Conservation (phyloP, 2,113 vertebrate genomes). For the Nycticorax nycticorax region DNA sequence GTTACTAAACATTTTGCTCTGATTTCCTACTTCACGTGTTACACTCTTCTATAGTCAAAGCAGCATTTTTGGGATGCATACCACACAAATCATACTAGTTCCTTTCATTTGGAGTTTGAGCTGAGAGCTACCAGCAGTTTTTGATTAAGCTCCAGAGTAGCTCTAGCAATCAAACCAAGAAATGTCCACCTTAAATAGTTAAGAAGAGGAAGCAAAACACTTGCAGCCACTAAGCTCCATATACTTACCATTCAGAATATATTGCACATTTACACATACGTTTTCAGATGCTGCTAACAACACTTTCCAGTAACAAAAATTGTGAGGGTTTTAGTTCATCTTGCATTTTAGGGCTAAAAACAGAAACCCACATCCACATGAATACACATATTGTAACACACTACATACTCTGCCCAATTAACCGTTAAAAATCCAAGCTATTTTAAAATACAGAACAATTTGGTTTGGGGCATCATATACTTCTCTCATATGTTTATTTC, state of each 20-base stretch:
- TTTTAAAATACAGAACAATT: background rate
- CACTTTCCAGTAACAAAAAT: background rate
- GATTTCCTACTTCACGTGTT: background rate
- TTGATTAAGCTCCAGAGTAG: background rate
- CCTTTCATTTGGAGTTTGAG: background rate
- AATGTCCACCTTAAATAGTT: background rate
- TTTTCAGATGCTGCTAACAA: background rate
- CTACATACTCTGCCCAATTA: background rate
- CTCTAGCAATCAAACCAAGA: background rate
- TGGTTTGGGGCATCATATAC: background rate
- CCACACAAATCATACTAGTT: accelerated
- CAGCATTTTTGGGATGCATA: background rate
- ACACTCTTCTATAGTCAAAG: background rate
- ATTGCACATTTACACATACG: background rate
- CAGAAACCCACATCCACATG: background rate
- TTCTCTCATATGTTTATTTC: background rate
- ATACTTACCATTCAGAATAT: no score
- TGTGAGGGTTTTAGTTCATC: background rate
- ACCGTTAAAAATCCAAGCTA: background rate
- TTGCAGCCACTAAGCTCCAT: background rate
- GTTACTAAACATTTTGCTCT: background rate
- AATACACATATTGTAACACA: background rate
- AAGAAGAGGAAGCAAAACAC: background rate
- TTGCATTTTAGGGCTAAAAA: background rate
- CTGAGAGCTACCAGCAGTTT: background rate